Evolutionary conservation across 2,888 invertebrate species (phyloP).

Genomic region (Andrena camellia): DNA sequence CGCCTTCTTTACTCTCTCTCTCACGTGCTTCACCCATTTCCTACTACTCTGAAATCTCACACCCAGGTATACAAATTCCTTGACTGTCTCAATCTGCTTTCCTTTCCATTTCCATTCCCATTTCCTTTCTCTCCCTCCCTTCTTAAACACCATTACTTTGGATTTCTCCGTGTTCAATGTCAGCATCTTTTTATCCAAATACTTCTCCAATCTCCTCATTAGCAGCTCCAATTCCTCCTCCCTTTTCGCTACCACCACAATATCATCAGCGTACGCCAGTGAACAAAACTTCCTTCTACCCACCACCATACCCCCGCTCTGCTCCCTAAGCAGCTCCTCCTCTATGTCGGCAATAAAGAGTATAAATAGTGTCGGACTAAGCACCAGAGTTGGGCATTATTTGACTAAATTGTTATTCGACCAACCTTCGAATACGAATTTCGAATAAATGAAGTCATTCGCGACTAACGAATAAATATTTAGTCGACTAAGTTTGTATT

Average conservation of each 20-base stretch:
- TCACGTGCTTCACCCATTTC: neutral
- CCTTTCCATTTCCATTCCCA: slow-evolving; percentile 1
- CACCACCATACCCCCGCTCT: neutral
- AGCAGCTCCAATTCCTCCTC: neutral
- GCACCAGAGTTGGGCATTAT: no score
- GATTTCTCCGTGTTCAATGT: neutral
- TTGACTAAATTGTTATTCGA: no score
- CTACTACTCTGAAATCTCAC: neutral
- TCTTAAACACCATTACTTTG: neutral
- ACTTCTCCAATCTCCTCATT: neutral
- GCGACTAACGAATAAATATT: no score
- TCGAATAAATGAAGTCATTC: no score
- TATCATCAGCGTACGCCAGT: neutral
- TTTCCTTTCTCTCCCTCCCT: neutral
- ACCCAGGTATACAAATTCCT: slow-evolving; percentile 9
- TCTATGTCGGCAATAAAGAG: neutral
- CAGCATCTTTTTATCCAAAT: neutral
- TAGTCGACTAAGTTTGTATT: no score
- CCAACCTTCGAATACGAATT: no score
- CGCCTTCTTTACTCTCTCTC: neutral
- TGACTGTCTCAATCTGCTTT: neutral
- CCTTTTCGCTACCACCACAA: neutral
- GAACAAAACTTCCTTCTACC: neutral
- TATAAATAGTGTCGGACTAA: neutral
- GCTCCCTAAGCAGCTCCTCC: neutral